A percentile compares a stretch with the other conserved stretches of the same genome.
phyloP scores from a whole-genome alignment of 2,888 invertebrate genomes.

The Cryptocephalus moraei region DNA sequence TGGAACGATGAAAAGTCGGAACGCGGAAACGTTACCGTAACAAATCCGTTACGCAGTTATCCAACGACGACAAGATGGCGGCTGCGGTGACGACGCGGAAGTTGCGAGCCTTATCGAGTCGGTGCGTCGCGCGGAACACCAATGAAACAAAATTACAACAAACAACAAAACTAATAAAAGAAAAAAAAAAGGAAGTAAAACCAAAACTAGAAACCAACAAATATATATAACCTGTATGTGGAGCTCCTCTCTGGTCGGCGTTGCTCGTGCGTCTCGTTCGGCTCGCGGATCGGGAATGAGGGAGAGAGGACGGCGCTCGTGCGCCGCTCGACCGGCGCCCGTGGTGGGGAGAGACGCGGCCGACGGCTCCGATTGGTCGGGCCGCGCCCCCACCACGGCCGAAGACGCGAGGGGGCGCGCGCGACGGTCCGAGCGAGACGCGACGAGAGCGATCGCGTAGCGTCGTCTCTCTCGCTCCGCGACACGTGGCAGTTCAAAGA shows the following conservation, averaged over 20 bases:
- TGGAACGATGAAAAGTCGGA: too few relatives aligned
- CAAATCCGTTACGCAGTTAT: neutral
- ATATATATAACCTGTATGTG: too few relatives aligned
- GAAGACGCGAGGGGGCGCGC: conserved; percentile 29
- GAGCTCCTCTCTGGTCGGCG: too few relatives aligned
- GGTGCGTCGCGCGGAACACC: neutral
- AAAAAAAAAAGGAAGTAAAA: neutral
- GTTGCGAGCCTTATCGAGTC: neutral
- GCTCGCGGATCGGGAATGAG: conserved; percentile 27
- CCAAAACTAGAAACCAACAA: neutral
- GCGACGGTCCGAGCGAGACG: conserved; percentile 2
- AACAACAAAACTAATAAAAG: conserved; percentile 1
- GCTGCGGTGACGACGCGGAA: neutral
- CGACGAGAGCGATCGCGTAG: conserved; percentile 7
- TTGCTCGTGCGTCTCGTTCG: too few relatives aligned
- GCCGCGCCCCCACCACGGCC: conserved; percentile 19
- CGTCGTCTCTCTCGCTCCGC: conserved; percentile 20
- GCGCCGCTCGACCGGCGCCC: conserved; percentile 14
- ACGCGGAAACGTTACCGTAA: too few relatives aligned
- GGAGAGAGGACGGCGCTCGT: conserved; percentile 25
- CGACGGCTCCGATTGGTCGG: conserved; percentile 22
- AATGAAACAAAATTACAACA: conserved; percentile 1
- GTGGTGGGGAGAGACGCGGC: conserved; percentile 13
- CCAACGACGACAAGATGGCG: neutral
- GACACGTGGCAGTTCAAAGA: conserved; percentile 32